Conservation (phyloP, 2,797 vertebrate genomes). For the Smutsia gigantea region DNA sequence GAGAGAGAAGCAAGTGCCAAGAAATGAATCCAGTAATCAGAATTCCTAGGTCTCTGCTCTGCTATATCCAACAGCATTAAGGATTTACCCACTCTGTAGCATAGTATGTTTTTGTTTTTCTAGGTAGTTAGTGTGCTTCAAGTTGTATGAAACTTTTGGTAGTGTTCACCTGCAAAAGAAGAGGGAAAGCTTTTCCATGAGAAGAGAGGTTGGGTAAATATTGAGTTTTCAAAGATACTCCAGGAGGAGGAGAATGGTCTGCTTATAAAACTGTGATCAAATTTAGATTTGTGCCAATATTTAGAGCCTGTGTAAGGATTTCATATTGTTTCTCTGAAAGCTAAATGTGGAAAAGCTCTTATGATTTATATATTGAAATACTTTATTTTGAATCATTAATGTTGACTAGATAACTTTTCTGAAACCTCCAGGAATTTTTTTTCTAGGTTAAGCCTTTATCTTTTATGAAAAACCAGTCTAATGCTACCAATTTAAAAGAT, state of each 20-base stretch:
- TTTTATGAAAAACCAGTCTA: neutral
- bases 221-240: neutral
- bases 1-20: slow-evolving; percentile 43
- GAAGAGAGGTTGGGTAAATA: neutral
- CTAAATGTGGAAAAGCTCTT: slow-evolving; percentile 12
- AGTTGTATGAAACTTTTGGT: neutral
- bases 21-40: slow-evolving; percentile 23
- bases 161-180: slow-evolving; percentile 1
- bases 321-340: slow-evolving; percentile 46
- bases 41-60: slow-evolving; percentile 26
- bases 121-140: slow-evolving; percentile 24
- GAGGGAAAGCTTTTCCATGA: neutral
- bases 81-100: neutral
- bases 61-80: neutral
- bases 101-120: slow-evolving; percentile 38
- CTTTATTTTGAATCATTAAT: slow-evolving; percentile 45
- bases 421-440: slow-evolving; percentile 12
- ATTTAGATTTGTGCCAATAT: slow-evolving; percentile 38
- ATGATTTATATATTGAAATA: slow-evolving; percentile 6
- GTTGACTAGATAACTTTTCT: slow-evolving; percentile 27
- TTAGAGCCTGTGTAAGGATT: neutral
- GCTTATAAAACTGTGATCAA: neutral
- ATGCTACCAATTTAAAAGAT: slow-evolving; percentile 36
- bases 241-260: neutral
- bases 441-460: slow-evolving; percentile 37